These are phyloP conservation scores for Fulica atra DNA, from an alignment of 2,113 vertebrate species.

Conservation along the genomic window DNA sequence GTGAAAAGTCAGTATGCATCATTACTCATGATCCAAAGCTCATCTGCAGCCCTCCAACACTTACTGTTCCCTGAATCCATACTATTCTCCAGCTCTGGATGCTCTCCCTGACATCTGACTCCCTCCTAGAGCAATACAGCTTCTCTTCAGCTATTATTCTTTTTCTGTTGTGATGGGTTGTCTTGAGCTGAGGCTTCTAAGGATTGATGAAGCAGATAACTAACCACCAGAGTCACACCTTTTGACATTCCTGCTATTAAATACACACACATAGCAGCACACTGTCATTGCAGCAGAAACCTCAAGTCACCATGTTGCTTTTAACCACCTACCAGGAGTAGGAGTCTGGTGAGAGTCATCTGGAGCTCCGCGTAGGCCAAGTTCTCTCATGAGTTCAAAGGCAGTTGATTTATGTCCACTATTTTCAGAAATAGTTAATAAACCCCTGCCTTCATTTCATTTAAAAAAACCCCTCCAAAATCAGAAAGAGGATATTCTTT, in stretches of 20 bases:
- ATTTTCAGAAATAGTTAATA: background rate
- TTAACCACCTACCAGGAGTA: background rate
- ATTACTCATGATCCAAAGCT: background rate
- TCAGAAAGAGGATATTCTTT: background rate
- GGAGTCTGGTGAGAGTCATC: background rate
- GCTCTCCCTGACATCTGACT: background rate
- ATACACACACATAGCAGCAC: background rate
- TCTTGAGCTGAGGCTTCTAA: background rate
- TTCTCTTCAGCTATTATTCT: background rate
- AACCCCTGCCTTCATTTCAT: background rate
- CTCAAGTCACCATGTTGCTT: background rate
- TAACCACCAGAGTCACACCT: background rate
- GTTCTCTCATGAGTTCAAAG: background rate
- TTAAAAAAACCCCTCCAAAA: background rate
- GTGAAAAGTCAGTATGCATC: background rate
- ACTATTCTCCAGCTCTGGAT: background rate
- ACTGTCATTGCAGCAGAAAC: background rate
- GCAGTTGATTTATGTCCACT: background rate
- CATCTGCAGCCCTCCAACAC: background rate
- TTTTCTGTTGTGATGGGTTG: background rate
- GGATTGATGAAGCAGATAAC: background rate
- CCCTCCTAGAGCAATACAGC: background rate
- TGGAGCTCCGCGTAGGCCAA: background rate
- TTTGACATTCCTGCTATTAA: background rate
- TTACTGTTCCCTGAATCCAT: background rate